Evolutionary conservation across 2,888 invertebrate genomes (phyloP), one percentile per base, ranked within the genome.

Genomic region (Mimas tiliae): DNA sequence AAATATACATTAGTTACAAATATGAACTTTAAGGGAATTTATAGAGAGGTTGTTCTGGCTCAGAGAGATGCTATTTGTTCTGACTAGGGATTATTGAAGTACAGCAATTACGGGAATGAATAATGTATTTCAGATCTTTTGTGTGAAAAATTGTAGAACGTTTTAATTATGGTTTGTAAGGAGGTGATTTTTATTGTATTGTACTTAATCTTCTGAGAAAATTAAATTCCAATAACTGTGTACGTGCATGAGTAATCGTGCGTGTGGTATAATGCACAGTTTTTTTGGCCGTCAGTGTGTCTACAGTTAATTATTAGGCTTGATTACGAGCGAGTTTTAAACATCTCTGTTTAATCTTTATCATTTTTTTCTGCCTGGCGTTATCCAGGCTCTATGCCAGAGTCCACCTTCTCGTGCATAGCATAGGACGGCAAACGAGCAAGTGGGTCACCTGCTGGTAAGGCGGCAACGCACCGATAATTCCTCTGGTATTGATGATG

Each of bases 51-150:
- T 42, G 42, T 58, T 42, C 42, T 38, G 19, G 12, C 12, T 8
- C 4, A 53, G 7, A 16, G 34, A 38, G n/a, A 19, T 1, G n/a
- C 12, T 42, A 19, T 58, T 19, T 67, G 64, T 68, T 52, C 63
- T 27, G 16, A 63, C 53, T 53, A 33, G 51, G 68, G 70, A 77
- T 78, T 74, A 78, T 75, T 68, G 70, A 68, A 69, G 33, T 55
- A 55, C 58, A 73, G 72, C 73, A 65, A 72, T 75, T 74, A 71
- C 64, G 68, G 66, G 71, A 68, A 78, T 85, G 85, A 85, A 76
- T 83, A 80, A 81, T 85, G 79, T 74, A 75, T 84, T 82, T 77
- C 67, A 66, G 68, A 69, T 67, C 66, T 67, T 70, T 68, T 67
- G 65, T 51, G 66, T 58, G 68, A 74, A 74, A n/a, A 80, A 79